A percentile compares a stretch with the other conserved stretches of the same genome.
Evolutionary conservation across 2,888 invertebrate species (phyloP).

Genomic region (Aphidius colemani): DNA sequence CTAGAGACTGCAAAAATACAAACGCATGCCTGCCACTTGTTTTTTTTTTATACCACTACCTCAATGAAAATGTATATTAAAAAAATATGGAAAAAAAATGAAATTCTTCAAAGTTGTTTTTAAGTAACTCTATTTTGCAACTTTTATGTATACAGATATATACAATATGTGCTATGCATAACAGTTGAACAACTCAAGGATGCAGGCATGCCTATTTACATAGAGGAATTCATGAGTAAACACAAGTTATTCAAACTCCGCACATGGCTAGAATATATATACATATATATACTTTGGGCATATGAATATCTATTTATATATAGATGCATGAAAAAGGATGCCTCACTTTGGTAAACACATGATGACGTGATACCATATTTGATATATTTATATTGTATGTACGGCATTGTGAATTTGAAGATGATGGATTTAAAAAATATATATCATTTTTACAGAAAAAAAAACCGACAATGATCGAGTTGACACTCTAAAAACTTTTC

Average conservation of each 20-base stretch:
- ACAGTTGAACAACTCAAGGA: conserved; percentile 16
- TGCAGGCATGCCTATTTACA: conserved; percentile 19
- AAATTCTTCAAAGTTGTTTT: not conserved
- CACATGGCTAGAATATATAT: conserved; percentile 14
- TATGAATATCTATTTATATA: conserved; percentile 1
- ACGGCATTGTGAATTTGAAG: not conserved
- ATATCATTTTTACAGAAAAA: not conserved
- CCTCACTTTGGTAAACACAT: conserved; percentile 48
- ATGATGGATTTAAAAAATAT: not conserved
- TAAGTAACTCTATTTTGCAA: conserved; percentile 7
- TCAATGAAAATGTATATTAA: conserved; percentile 8
- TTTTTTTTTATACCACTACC: too few relatives aligned
- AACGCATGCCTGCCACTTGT: too few relatives aligned
- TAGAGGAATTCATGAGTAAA: conserved; percentile 45
- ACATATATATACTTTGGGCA: conserved; percentile 21
- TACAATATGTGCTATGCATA: not conserved
- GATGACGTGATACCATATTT: conserved; percentile 51
- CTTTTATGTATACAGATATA: conserved; percentile 12
- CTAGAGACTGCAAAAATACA: too few relatives aligned
- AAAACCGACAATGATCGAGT: too few relatives aligned
- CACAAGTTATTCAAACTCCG: conserved; percentile 54
- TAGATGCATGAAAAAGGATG: conserved; percentile 14
- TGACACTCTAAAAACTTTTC: not conserved
- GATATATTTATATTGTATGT: conserved; percentile 10
- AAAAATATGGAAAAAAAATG: conserved; percentile 13